phyloP scores from a whole-genome alignment of 2,797 vertebrate genomes.

The Malurus splendens region DNA sequence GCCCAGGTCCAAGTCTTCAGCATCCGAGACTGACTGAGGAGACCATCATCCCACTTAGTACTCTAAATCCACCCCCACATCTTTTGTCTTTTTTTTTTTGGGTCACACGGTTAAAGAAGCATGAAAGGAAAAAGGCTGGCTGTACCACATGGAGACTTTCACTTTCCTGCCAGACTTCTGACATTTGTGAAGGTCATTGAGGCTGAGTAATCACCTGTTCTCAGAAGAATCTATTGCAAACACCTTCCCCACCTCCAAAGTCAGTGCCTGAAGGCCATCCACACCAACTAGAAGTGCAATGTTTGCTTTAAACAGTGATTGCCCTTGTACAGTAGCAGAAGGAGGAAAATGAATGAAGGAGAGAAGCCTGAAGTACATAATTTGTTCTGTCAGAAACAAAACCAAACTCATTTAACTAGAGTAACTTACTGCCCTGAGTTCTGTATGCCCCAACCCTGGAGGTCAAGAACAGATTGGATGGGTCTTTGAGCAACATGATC shows the following conservation, averaged over 20 bases:
- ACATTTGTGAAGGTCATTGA: neutral
- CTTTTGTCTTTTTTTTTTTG: no score
- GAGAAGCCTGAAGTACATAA: neutral
- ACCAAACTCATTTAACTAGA: neutral
- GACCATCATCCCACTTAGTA: neutral
- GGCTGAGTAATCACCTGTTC: neutral
- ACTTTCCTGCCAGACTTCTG: neutral
- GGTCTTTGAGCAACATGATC: neutral
- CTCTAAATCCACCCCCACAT: neutral
- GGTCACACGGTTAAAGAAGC: neutral
- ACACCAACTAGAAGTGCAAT: fast-evolving
- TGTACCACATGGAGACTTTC: neutral
- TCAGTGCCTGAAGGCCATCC: neutral
- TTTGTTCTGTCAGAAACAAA: neutral
- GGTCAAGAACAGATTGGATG: neutral
- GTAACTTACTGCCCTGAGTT: neutral
- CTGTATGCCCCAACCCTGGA: neutral
- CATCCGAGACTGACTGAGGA: neutral
- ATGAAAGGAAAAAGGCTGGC: neutral
- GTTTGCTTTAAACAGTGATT: neutral
- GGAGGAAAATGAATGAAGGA: neutral
- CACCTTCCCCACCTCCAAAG: neutral
- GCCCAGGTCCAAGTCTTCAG: neutral
- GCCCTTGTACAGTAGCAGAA: neutral
- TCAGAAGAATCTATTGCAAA: neutral